phyloP scores from a whole-genome alignment of 2,113 vertebrate genomes.

The Pelusios castaneus region DNA sequence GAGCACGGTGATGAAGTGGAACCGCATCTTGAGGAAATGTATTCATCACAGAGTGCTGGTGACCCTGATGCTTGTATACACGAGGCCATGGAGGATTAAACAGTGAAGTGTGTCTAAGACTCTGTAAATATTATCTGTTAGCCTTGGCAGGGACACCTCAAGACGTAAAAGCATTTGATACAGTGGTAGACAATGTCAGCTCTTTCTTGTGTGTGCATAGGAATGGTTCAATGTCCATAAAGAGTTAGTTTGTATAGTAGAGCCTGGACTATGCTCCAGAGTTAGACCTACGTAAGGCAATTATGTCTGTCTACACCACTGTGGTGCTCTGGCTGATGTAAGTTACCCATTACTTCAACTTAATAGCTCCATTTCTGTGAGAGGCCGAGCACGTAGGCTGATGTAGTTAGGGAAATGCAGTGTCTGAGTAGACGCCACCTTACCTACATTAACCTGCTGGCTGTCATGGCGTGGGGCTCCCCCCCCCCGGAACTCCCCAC shows the following conservation, averaged over 20 bases:
- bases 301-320: too few species aligned
- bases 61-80: not conserved
- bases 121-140: not conserved
- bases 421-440: too few species aligned
- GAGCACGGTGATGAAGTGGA: not conserved
- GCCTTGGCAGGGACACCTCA: not conserved
- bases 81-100: not conserved
- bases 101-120: rapidly evolving
- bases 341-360: too few species aligned
- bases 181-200: not conserved
- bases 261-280: too few species aligned
- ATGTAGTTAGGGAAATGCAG: too few species aligned
- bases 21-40: not conserved
- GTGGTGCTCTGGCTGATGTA: too few species aligned
- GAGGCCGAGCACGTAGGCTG: too few species aligned
- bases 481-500: too few species aligned
- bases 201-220: not conserved
- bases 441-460: too few species aligned
- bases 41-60: not conserved
- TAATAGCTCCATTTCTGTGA: too few species aligned
- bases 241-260: not conserved
- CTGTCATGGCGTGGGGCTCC: too few species aligned
- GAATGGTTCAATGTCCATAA: not conserved
- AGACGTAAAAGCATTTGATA: not conserved
- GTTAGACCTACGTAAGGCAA: too few species aligned